Conservation (phyloP, 2,888 invertebrate genomes). For the Ophonus ardosiacus region DNA sequence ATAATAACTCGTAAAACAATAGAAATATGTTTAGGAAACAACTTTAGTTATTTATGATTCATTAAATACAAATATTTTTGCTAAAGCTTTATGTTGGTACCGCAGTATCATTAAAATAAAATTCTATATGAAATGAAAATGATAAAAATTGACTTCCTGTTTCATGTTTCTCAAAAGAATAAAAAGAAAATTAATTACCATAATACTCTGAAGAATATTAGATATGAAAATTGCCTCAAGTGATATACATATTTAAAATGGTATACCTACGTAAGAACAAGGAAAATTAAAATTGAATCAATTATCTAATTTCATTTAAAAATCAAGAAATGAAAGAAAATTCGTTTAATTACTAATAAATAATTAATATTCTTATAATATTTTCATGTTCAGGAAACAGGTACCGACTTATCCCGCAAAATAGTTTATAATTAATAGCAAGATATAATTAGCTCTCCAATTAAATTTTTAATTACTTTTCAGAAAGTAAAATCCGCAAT, state of each 20-base stretch:
- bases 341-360: conserved; percentile 14
- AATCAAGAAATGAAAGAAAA: neutral
- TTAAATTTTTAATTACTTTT: conserved; percentile 42
- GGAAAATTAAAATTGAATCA: neutral
- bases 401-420: neutral
- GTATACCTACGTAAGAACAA: neutral
- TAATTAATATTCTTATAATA: conserved; percentile 20
- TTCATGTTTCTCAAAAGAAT: neutral
- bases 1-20: no score
- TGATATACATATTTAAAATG: neutral
- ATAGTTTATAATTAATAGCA: conserved; percentile 23
- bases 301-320: neutral
- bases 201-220: neutral
- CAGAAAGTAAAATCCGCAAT: conserved; percentile 31
- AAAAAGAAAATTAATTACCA: neutral
- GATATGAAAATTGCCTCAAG: neutral
- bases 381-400: conserved; percentile 29
- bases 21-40: no score
- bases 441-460: conserved; percentile 14
- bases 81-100: neutral
- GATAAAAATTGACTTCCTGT: neutral
- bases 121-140: neutral
- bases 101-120: neutral
- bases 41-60: neutral
- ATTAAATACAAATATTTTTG: neutral